Base-by-base conservation (phyloP, 2,888 invertebrate species). In the Sylvicola cinctus region DNA sequence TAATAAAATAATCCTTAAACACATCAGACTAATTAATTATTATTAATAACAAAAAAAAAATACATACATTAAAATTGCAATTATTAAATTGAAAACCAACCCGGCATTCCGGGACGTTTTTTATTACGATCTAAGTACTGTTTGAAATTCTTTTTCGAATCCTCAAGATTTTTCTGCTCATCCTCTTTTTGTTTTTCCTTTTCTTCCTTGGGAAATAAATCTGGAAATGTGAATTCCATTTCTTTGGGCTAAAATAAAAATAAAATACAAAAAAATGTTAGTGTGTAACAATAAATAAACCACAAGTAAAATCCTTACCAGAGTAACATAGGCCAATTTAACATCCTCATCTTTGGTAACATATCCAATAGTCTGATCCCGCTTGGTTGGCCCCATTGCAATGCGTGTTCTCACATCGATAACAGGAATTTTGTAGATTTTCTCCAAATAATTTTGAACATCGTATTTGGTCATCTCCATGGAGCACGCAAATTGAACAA, bases 391-490 rank as follows among this genome's bases (percentile, higher is more conserved):
- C 39, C 88, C 88, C 49, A 72, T 44, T 28, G 63, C 63, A 39
- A 88, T 76, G 46, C 70, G 65, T 0, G 84, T 87, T 38, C 74
- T 63, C 1, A 96, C 75, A 47, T 78, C 63, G 2, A 77, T 58
- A 1, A 85, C 74, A 15, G 78, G 75, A 11, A 96, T 61, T 38
- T 83, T 71, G 51, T 98, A 98, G 43, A 98, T 93, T 61, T 95
- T 95, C 51, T 88, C 80, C 43, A 98, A 62, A 57, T 98, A 98
- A 57, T 88, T 88, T 51, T 73, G 75, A 0, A 98, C 66, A 55
- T 98, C 98, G 46, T 64, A 50, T 52, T 68, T 74, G 0, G 88
- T 90, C 96, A 98, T 98, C 65, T 87, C 74, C 62, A 83, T 79
- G 7, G 93, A 88, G 45, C 88, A 85, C 33, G 80, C 68, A 57